phyloP scores from a whole-genome alignment of 2,888 invertebrate species.

The Caenorhabditis sulstoni region DNA sequence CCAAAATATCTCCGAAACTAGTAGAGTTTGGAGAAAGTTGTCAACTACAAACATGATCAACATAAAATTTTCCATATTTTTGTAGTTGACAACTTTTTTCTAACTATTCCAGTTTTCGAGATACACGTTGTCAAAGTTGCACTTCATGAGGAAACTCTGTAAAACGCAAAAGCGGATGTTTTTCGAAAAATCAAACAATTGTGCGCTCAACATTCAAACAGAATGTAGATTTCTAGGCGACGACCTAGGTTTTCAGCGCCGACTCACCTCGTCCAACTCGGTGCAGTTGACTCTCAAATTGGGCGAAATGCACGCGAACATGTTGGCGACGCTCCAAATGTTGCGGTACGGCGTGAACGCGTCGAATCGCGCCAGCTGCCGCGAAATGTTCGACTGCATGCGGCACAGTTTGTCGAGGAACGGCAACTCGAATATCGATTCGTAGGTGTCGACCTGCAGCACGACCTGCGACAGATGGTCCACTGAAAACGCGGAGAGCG shows the following conservation, averaged over 20 bases:
- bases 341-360: slow-evolving; percentile 69
- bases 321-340: slow-evolving; percentile 76
- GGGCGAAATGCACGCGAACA: slow-evolving; percentile 76
- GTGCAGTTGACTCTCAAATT: slow-evolving; percentile 74
- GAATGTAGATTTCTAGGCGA: background rate
- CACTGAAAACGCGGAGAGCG: slow-evolving; percentile 67
- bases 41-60: too few species aligned
- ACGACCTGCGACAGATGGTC: slow-evolving; percentile 77
- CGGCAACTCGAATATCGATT: slow-evolving; percentile 67
- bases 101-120: too few species aligned
- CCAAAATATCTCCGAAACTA: too few species aligned
- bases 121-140: too few species aligned
- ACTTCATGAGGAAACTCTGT: too few species aligned
- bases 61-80: too few species aligned
- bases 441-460: slow-evolving; percentile 68
- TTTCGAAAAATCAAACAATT: too few species aligned
- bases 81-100: too few species aligned
- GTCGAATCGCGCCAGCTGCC: slow-evolving; percentile 65
- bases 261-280: slow-evolving; percentile 59
- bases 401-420: slow-evolving; percentile 73
- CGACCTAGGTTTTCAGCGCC: too few species aligned
- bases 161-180: too few species aligned
- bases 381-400: slow-evolving; percentile 67
- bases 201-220: too few species aligned
- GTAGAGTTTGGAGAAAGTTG: too few species aligned